Conservation (phyloP, 1,140 invertebrate genomes). For the Papilio dardanus region DNA sequence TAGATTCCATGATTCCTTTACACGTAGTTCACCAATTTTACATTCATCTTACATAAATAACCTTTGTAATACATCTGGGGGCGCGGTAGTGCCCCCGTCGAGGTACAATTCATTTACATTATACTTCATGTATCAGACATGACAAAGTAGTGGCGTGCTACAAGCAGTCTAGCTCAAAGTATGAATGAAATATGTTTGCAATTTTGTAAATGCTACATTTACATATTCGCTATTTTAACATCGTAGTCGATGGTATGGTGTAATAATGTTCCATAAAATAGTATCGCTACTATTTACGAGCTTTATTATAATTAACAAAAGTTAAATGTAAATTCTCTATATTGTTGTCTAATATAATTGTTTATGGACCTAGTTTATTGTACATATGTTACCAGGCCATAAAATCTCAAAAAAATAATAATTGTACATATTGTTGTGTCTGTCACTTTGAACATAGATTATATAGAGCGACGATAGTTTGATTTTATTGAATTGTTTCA, state of each 20-base stretch:
- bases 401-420: no score
- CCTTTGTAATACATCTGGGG: background rate
- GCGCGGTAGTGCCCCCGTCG: background rate
- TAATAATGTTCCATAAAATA: background rate
- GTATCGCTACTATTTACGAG: background rate
- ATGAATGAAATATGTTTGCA: conserved; percentile 17
- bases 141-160: conserved; percentile 14
- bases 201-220: conserved; percentile 14
- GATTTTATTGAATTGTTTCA: background rate
- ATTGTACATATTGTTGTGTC: background rate
- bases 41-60: background rate
- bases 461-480: background rate
- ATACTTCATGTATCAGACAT: background rate
- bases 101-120: background rate
- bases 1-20: background rate
- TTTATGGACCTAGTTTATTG: background rate
- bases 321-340: background rate
- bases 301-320: background rate
- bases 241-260: background rate
- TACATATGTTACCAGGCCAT: no score
- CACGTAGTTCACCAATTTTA: background rate
- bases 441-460: background rate
- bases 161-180: conserved; percentile 2
- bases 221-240: background rate
- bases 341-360: background rate